phyloP scores from a whole-genome alignment of 2,113 vertebrate species.

The Aegithalos caudatus region DNA sequence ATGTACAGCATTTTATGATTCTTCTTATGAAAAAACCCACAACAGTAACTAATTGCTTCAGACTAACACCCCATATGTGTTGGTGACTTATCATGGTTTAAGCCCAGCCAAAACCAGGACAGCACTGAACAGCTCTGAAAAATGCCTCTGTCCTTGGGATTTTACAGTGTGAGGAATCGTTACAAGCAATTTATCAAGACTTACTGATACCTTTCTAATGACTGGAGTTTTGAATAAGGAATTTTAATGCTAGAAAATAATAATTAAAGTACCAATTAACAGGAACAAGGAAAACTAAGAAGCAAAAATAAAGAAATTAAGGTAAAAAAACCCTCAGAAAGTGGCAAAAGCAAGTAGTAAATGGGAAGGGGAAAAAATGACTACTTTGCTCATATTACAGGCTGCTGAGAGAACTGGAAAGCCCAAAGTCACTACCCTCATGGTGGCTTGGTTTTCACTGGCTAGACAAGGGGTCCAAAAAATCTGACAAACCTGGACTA shows the following conservation, averaged over 20 bases:
- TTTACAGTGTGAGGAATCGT: background rate
- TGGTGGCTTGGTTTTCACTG: background rate
- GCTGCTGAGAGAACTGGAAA: background rate
- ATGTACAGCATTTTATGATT: background rate
- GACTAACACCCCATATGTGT: background rate
- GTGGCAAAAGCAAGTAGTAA: background rate
- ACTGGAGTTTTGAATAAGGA: background rate
- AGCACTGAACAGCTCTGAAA: background rate
- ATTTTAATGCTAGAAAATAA: background rate
- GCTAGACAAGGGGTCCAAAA: background rate
- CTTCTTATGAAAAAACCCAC: background rate
- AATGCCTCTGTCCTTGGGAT: background rate
- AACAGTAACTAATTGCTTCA: background rate
- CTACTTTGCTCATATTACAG: background rate
- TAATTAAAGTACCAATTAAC: background rate
- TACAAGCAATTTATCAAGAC: background rate
- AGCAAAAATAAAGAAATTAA: background rate
- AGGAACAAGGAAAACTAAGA: background rate
- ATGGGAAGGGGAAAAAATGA: rapidly evolving
- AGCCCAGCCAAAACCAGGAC: background rate
- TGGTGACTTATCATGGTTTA: background rate
- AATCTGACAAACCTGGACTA: background rate
- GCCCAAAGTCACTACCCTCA: background rate
- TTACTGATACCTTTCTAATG: background rate
- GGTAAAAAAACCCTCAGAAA: rapidly evolving